Evolutionary conservation across 2,888 invertebrate genomes (phyloP).

Genomic region (Chaitophorus viminalis): DNA sequence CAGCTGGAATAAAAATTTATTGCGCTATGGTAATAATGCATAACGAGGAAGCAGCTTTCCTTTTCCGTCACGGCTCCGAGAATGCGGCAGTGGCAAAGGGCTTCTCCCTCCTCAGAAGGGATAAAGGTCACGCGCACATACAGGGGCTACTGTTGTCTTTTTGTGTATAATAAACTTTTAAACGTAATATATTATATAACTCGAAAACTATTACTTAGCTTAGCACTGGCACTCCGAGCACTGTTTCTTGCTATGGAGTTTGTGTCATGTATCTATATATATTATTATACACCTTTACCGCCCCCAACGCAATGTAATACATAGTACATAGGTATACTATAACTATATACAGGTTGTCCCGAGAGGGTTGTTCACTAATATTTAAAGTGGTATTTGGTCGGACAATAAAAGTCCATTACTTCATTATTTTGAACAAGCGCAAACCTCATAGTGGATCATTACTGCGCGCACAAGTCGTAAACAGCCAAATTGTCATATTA

Average conservation of each 20-base stretch:
- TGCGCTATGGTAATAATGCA: constrained; percentile 1
- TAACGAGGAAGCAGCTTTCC: constrained; percentile 11
- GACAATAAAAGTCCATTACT: constrained; percentile 57
- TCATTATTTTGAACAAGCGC: constrained; percentile 29
- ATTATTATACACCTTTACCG: no score
- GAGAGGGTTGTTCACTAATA: constrained; percentile 19
- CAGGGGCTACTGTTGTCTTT: no score
- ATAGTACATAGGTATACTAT: no score
- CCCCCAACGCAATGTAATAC: no score
- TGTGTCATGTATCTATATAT: not conserved
- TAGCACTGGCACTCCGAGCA: constrained; percentile 4
- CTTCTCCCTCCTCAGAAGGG: not conserved
- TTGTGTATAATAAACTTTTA: constrained; percentile 26
- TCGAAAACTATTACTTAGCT: constrained; percentile 35
- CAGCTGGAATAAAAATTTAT: constrained; percentile 50
- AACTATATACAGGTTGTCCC: not conserved
- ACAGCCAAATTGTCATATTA: not conserved
- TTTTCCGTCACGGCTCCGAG: constrained; percentile 43
- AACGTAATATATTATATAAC: constrained; percentile 33
- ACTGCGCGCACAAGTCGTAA: not conserved
- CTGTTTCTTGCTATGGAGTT: constrained; percentile 29
- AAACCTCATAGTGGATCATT: not conserved
- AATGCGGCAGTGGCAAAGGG: not conserved
- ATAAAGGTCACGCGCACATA: not conserved
- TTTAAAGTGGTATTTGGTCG: constrained; percentile 39